Conservation (phyloP, 2,113 vertebrate species). For the Microcebus murinus region DNA sequence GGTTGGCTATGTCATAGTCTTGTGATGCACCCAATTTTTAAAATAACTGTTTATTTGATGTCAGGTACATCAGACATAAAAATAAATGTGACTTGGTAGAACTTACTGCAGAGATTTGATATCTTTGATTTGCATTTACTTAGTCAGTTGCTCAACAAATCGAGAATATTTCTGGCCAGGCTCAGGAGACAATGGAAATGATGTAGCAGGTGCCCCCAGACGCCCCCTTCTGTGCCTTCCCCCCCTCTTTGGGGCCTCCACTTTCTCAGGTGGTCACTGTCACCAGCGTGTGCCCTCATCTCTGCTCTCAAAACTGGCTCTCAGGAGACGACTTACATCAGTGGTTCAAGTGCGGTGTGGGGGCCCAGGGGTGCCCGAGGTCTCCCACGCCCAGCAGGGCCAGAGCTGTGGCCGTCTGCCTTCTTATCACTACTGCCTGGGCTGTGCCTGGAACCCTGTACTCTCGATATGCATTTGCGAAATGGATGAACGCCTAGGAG, state of each 20-base stretch:
- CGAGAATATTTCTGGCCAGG: background rate
- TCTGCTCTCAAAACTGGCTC: background rate
- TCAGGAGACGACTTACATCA: fast-evolving
- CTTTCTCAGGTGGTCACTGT: too few relatives aligned
- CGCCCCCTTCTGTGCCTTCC: fast-evolving
- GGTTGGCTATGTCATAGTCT: slow-evolving; percentile 86
- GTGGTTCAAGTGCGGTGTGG: fast-evolving
- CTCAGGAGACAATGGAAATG: background rate
- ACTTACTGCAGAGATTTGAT: background rate
- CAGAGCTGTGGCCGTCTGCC: too few relatives aligned
- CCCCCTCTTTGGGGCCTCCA: background rate
- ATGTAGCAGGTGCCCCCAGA: fast-evolving
- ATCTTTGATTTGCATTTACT: background rate
- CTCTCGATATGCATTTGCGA: fast-evolving
- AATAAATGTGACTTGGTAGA: slow-evolving; percentile 70
- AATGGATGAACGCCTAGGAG: too few relatives aligned
- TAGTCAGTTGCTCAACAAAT: background rate
- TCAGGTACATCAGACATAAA: slow-evolving; percentile 69
- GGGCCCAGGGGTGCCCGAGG: fast-evolving
- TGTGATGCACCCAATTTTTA: slow-evolving; percentile 82
- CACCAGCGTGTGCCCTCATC: fast-evolving
- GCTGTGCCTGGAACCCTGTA: background rate
- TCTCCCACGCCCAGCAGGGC: too few relatives aligned
- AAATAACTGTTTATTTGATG: slow-evolving; percentile 84
- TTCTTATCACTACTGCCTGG: background rate